phyloP scores from a whole-genome alignment of 2,888 invertebrate species.

The Aricia artaxerxes region DNA sequence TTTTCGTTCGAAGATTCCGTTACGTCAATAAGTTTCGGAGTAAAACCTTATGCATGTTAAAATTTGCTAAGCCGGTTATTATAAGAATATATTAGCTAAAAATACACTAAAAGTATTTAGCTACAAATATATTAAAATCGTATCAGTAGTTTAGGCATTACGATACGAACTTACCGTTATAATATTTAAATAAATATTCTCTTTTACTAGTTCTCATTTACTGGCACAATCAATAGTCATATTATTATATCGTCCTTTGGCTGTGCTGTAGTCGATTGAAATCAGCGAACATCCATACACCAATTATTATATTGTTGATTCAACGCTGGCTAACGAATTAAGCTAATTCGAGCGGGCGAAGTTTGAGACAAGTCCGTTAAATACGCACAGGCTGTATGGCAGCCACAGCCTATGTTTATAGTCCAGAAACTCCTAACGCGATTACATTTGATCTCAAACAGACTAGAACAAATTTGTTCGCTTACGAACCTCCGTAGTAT shows the following conservation, averaged over 20 bases:
- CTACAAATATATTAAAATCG: too few relatives aligned
- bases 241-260: too few relatives aligned
- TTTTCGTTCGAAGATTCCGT: background rate
- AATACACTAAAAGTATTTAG: too few relatives aligned
- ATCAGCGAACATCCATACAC: background rate
- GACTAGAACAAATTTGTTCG: conserved; percentile 61
- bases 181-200: too few relatives aligned
- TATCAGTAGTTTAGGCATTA: too few relatives aligned
- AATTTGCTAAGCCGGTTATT: too few relatives aligned
- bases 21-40: too few relatives aligned
- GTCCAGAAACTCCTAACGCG: conserved; percentile 43
- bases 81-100: too few relatives aligned
- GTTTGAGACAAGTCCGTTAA: conserved; percentile 24
- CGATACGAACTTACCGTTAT: too few relatives aligned
- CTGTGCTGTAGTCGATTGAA: background rate
- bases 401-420: conserved; percentile 16
- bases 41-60: too few relatives aligned
- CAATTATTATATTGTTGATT: background rate
- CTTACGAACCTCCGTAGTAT: conserved; percentile 56
- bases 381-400: conserved; percentile 35
- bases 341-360: background rate
- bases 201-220: too few relatives aligned
- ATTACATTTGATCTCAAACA: conserved; percentile 53
- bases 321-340: background rate
- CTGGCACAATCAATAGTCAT: too few relatives aligned